Conservation (phyloP, 2,113 vertebrate genomes). For the Rhea americana region DNA sequence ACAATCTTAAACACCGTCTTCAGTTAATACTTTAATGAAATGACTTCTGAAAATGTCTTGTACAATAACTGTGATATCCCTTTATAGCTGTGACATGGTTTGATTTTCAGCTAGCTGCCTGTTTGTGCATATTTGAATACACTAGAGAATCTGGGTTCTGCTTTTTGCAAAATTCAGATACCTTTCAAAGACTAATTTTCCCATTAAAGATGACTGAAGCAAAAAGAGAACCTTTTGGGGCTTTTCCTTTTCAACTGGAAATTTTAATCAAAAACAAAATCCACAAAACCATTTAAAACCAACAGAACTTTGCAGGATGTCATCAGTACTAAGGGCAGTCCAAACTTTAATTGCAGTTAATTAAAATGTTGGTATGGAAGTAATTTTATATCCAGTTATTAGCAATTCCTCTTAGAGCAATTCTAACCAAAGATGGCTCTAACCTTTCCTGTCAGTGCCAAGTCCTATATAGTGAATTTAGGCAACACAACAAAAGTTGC, state of each 20-base stretch:
- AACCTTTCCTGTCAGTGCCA: not conserved
- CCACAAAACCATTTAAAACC: not conserved
- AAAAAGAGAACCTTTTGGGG: conserved; percentile 8
- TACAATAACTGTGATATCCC: not conserved
- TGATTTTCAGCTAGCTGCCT: conserved; percentile 6
- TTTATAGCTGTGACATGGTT: not conserved
- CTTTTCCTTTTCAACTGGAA: not conserved
- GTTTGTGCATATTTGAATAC: not conserved
- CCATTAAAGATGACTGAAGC: conserved; percentile 14
- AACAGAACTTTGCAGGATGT: not conserved
- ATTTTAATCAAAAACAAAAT: not conserved
- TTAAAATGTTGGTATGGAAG: not conserved
- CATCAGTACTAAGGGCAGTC: not conserved
- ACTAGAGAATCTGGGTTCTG: not conserved
- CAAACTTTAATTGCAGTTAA: conserved; percentile 20
- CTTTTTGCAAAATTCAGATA: not conserved
- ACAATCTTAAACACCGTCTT: not conserved
- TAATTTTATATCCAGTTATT: not conserved
- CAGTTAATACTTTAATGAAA: conserved; percentile 14
- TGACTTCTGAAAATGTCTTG: conserved; percentile 2
- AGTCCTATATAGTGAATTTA: accelerated
- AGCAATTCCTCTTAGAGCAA: conserved; percentile 6
- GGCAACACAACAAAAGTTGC: not conserved
- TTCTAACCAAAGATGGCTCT: not conserved
- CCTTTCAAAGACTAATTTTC: conserved; percentile 18